Evolutionary conservation across 2,113 vertebrate species (phyloP).

Genomic region (Siniperca chuatsi): DNA sequence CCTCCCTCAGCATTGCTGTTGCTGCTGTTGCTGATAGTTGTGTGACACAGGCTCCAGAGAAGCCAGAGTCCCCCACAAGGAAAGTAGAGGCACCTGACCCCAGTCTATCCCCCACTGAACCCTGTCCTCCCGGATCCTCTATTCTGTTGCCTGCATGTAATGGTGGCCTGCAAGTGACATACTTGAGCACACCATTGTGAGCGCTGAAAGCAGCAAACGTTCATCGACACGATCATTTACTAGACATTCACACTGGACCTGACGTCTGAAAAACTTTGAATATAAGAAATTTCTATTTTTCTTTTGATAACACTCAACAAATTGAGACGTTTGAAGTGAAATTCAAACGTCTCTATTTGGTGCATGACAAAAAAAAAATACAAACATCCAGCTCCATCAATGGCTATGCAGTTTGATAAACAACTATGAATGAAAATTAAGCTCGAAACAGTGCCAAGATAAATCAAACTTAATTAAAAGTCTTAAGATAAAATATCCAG

Average conservation of each 20-base stretch:
- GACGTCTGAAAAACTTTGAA: constrained; percentile 6
- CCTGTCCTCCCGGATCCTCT: constrained; percentile 79
- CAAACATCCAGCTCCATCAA: background rate
- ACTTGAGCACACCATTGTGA: constrained; percentile 83
- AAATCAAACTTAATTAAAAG: constrained; percentile 61
- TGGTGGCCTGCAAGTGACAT: constrained; percentile 81
- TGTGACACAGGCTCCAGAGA: constrained; percentile 85
- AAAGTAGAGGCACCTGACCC: constrained; percentile 84
- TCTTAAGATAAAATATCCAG: constrained; percentile 52
- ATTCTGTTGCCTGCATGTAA: constrained; percentile 83
- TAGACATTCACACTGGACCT: constrained; percentile 35
- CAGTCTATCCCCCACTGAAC: constrained; percentile 72
- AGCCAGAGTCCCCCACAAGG: constrained; percentile 86
- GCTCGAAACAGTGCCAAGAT: constrained; percentile 37
- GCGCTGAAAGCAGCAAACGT: constrained; percentile 26
- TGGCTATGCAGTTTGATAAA: constrained; percentile 45
- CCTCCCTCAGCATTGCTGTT: constrained; percentile 84
- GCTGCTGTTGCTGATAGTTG: constrained; percentile 85
- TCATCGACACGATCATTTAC: background rate
- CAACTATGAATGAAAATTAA: constrained; percentile 37
- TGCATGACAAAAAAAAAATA: background rate
- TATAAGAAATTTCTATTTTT: background rate
- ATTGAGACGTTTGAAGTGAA: constrained; percentile 36
- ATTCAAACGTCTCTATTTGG: constrained; percentile 36
- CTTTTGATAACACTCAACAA: constrained; percentile 19